Evolutionary conservation across 2,888 invertebrate species (phyloP), one percentile per base, ranked within the genome.

Genomic region (Piscicola geometra): DNA sequence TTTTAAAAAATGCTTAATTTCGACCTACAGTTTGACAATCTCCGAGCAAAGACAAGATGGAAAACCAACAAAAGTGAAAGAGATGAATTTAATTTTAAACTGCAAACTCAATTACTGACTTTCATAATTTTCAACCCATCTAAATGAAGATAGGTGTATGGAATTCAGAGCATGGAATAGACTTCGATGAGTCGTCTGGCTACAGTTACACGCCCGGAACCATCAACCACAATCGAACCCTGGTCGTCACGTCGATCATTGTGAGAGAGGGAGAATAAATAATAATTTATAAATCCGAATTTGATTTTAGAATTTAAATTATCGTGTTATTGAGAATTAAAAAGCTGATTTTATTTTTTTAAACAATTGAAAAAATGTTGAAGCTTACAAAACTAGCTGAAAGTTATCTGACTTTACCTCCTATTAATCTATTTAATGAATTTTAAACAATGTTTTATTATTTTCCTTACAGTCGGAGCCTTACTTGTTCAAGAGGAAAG

Each of bases 401-500:
- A 50, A 50, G n/a, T 18, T 15, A 18, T 50, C 52, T 50, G 52
- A 21, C 15, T 50, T n/a, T n/a, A n/a, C n/a, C n/a, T n/a, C n/a
- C n/a, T n/a, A n/a, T n/a, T n/a, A n/a, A n/a, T n/a, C n/a, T n/a
- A n/a, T n/a, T n/a, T n/a, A n/a, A n/a, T n/a, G n/a, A n/a, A n/a
- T n/a, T n/a, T n/a, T n/a, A n/a, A n/a, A n/a, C n/a, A n/a, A n/a
- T n/a, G n/a, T n/a, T n/a, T n/a, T n/a, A n/a, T n/a, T n/a, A n/a
- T n/a, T n/a, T n/a, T n/a, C n/a, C n/a, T 35, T 1, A 33, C 81
- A 84, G 84, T 81, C 81, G 35, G 77, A 77, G 60, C 84, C 84
- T 18, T 84, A 83, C 77, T 77, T 83, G 64, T 82, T 82, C 82
- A 78, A 80, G 50, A 79, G 81, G 66, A 67, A 74, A 41, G 92